Base-by-base conservation (phyloP, 2,888 invertebrate species). In the Galerucella calmariensis region DNA sequence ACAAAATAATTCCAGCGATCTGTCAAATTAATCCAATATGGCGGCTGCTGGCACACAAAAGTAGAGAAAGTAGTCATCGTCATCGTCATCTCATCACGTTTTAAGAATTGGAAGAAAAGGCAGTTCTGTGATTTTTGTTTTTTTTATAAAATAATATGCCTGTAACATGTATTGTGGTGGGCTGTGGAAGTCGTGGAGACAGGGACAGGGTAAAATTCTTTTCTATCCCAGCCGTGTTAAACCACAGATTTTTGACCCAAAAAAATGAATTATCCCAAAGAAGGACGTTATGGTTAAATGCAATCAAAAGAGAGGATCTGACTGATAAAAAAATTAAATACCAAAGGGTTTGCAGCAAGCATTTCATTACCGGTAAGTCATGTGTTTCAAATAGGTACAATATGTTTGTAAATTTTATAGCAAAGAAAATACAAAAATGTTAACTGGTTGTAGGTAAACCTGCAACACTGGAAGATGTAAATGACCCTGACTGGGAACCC, bases 271-370 rank as follows among this genome's bases (percentile, higher is more conserved):
- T 74, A 69, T 69, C 69, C 1, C 51, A 4, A 16, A 70, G 67
- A 27, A 71, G 74, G 20, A 56, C 61, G 24, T 35, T 68, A 0
- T 74, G 71, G 74, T 63, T 75, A 69, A 48, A 58, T 53, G 72
- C 75, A 51, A 75, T 72, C 20, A 72, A 66, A 27, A 24, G 72
- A 68, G 72, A 72, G 61, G 72, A 72, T 66, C 65, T 69, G 4
- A 69, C 69, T 8, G 71, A 74, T n/a, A 51, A 62, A 11, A 72
- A 69, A 66, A 8, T 72, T 8, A 75, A 72, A 35, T 63, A 75
- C 44, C 65, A 69, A 41, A 75, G 61, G 69, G 69, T 75, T 6
- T 75, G 72, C 65, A 72, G 72, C 61, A 69, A 11, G 24, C 75
- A 75, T 68, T 75, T 75, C 44, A 58, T 74, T 20, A 65, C 53